phyloP scores from a whole-genome alignment of 2,113 vertebrate genomes.

The Gavialis gangeticus region DNA sequence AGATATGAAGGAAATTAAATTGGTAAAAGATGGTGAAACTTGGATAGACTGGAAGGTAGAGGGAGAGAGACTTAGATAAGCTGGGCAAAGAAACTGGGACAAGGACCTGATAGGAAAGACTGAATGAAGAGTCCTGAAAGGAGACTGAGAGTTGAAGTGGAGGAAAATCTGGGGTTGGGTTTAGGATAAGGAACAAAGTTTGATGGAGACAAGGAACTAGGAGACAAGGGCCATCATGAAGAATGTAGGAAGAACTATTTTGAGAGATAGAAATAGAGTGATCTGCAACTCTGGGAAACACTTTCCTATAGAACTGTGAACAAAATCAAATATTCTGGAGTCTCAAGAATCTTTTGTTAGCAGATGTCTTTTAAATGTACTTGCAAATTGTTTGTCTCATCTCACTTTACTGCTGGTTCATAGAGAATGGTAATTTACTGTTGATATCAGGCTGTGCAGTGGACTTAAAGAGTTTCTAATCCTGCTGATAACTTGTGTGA shows the following conservation, averaged over 20 bases:
- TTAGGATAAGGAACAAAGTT: background rate
- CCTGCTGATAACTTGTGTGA: background rate
- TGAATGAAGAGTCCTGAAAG: background rate
- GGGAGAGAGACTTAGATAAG: background rate
- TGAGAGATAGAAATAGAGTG: background rate
- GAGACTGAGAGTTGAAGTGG: background rate
- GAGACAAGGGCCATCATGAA: accelerated
- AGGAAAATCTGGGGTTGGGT: background rate
- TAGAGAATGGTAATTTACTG: background rate
- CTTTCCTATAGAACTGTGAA: background rate
- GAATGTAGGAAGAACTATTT: background rate
- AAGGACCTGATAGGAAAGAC: background rate
- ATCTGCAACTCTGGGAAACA: background rate
- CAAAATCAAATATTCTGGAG: background rate
- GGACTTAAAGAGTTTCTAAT: background rate
- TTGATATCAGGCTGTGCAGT: background rate
- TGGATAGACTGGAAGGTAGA: background rate
- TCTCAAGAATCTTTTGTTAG: background rate
- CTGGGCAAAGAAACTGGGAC: background rate
- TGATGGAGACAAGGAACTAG: background rate
- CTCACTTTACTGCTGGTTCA: background rate
- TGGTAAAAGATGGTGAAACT: background rate
- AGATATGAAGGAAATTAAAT: background rate
- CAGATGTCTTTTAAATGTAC: background rate
- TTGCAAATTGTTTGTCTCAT: background rate